Conservation (phyloP, 2,113 vertebrate species). For the Geococcyx californianus region DNA sequence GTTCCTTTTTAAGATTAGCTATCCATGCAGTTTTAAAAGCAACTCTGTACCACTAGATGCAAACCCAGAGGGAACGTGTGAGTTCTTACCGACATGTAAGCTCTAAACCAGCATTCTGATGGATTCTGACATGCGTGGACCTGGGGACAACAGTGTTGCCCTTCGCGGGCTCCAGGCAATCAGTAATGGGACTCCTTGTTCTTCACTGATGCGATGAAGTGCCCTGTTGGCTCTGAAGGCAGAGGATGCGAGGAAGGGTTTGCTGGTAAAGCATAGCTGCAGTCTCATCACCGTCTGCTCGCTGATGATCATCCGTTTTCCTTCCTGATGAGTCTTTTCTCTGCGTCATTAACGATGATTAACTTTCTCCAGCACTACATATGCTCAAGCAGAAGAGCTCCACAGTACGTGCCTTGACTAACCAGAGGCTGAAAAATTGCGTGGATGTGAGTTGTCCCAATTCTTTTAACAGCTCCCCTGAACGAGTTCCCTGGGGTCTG, state of each 20-base stretch:
- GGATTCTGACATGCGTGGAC: background rate
- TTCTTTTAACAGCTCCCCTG: background rate
- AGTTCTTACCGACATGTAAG: background rate
- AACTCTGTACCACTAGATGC: background rate
- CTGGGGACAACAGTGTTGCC: background rate
- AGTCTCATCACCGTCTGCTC: background rate
- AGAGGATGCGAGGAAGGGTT: background rate
- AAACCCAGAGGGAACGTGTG: background rate
- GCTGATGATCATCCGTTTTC: background rate
- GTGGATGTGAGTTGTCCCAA: fast-evolving
- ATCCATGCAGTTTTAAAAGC: background rate
- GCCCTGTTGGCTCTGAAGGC: background rate
- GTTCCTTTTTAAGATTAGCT: constrained; percentile 4
- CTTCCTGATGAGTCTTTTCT: background rate
- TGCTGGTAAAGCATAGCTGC: background rate
- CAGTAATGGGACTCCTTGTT: background rate
- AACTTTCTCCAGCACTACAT: background rate
- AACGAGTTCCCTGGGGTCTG: fast-evolving
- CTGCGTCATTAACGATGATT: background rate
- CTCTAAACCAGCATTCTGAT: background rate
- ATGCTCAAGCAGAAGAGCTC: background rate
- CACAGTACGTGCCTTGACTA: background rate
- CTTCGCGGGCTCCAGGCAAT: background rate
- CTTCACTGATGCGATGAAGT: background rate
- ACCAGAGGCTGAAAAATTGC: background rate